Evolutionary conservation across 2,888 invertebrate genomes (phyloP).

Genomic region (Drosophila phalerata): DNA sequence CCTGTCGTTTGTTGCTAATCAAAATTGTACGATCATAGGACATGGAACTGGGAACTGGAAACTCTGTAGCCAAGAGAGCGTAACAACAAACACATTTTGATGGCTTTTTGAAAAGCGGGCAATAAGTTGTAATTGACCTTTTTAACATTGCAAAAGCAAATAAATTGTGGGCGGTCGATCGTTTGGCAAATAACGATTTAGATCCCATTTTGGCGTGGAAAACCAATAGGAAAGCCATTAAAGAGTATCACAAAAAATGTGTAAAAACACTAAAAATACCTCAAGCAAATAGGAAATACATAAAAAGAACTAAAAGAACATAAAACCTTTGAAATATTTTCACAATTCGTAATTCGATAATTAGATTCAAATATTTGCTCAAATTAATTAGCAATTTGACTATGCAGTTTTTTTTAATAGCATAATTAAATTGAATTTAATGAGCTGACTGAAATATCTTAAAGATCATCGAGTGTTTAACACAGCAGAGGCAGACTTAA

Average conservation of each 20-base stretch:
- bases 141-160: slow-evolving; percentile 57
- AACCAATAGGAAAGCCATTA: slow-evolving; percentile 44
- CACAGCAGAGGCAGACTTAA: slow-evolving; percentile 22
- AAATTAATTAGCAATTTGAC: slow-evolving; percentile 51
- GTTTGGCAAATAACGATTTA: slow-evolving; percentile 39
- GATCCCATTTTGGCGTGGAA: slow-evolving; percentile 41
- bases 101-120: slow-evolving; percentile 61
- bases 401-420: slow-evolving; percentile 34
- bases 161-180: slow-evolving; percentile 68
- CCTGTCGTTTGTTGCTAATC: slow-evolving; percentile 73
- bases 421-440: slow-evolving; percentile 57
- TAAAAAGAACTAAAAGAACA: slow-evolving; percentile 25
- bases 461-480: slow-evolving; percentile 1
- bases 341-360: slow-evolving; percentile 34
- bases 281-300: slow-evolving; percentile 24
- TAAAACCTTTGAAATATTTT: slow-evolving; percentile 34
- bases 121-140: slow-evolving; percentile 79
- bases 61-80: slow-evolving; percentile 60
- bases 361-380: slow-evolving; percentile 54
- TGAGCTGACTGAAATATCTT: slow-evolving; percentile 19
- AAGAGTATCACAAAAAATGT: slow-evolving; percentile 25
- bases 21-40: slow-evolving; percentile 78
- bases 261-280: slow-evolving; percentile 27
- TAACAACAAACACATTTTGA: slow-evolving; percentile 55
- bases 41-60: slow-evolving; percentile 47